Conservation (phyloP, 1,140 invertebrate species). For the Cardiocondyla obscurior region DNA sequence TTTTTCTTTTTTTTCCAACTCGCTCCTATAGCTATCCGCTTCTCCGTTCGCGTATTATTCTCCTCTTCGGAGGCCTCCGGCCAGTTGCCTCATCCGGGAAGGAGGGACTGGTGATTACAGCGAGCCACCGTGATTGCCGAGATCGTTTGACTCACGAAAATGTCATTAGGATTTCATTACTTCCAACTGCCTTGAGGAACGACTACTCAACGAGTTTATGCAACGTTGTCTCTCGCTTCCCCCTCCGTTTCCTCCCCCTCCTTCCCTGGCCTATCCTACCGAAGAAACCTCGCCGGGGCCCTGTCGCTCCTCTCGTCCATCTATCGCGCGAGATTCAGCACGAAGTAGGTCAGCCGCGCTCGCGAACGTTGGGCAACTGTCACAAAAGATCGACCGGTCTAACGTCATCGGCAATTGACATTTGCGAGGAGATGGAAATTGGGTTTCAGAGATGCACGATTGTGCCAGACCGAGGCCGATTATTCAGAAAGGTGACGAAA, state of each 20-base stretch:
- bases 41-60: constrained; percentile 29
- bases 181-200: constrained; percentile 70
- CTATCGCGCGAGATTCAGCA: constrained; percentile 60
- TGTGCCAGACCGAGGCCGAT: constrained; percentile 3
- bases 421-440: constrained; percentile 58
- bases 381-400: constrained; percentile 62
- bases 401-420: constrained; percentile 67
- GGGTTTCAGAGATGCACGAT: constrained; percentile 52
- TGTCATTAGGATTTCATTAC: constrained; percentile 81
- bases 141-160: constrained; percentile 79
- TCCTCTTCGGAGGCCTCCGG: constrained; percentile 55
- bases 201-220: constrained; percentile 69
- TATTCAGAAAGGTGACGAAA: constrained; percentile 54
- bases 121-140: constrained; percentile 73
- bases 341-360: constrained; percentile 66
- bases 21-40: background rate
- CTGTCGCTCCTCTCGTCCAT: constrained; percentile 24
- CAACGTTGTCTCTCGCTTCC: constrained; percentile 63
- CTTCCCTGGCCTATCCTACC: background rate
- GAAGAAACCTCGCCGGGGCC: background rate
- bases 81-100: constrained; percentile 74
- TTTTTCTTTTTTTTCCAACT: constrained; percentile 59
- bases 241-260: background rate
- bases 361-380: constrained; percentile 65
- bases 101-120: constrained; percentile 72